Percentiles rank a stretch among this genome's conserved stretches.
These are phyloP conservation scores for Galerucella nymphaeae DNA, from an alignment of 2,888 invertebrate genomes.

Conservation along the genomic window DNA sequence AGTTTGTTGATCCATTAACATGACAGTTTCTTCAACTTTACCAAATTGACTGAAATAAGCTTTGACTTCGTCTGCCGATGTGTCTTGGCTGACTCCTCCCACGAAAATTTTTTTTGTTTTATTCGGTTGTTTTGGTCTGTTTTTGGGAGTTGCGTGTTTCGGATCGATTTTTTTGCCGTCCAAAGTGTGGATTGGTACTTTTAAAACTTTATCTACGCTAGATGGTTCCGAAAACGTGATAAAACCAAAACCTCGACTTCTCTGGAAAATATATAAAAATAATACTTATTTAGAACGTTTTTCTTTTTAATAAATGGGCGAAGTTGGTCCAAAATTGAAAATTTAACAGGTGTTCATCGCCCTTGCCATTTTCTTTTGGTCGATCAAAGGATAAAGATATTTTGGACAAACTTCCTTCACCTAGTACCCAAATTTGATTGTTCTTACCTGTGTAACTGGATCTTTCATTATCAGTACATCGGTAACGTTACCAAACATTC, in stretches of 20 bases:
- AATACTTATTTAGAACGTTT: too few relatives aligned
- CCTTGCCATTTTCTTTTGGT: too few relatives aligned
- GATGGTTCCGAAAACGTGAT: conserved; percentile 93
- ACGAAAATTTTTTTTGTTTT: conserved; percentile 91
- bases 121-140: conserved; percentile 85
- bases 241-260: conserved; percentile 94
- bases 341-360: too few relatives aligned
- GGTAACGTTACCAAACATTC: conserved; percentile 91
- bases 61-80: conserved; percentile 90
- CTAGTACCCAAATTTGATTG: not conserved
- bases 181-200: conserved; percentile 89
- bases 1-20: conserved; percentile 95
- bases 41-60: conserved; percentile 92
- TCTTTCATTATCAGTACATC: conserved; percentile 96
- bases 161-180: conserved; percentile 96
- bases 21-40: conserved; percentile 89
- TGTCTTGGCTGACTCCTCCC: conserved; percentile 92
- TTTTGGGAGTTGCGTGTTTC: conserved; percentile 92
- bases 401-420: too few relatives aligned
- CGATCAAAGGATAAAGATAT: too few relatives aligned
- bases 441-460: conserved; percentile 87
- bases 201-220: conserved; percentile 90
- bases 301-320: too few relatives aligned
- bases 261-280: conserved; percentile 70
- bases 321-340: too few relatives aligned